Evolutionary conservation across 2,797 vertebrate species (phyloP).

Genomic region (Enteromius anoplus): DNA sequence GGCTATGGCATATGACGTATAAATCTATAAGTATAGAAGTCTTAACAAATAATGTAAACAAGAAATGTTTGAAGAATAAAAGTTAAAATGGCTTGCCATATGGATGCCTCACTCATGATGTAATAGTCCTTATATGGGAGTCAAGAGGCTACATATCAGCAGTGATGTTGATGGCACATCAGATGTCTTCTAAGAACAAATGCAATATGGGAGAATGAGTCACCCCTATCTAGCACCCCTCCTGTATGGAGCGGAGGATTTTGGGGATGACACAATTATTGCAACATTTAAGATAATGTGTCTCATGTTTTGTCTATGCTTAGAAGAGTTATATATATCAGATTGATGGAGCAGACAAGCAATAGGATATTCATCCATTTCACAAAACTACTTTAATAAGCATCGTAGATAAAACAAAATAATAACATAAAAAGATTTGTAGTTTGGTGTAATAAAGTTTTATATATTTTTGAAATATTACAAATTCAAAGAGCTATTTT

Average conservation of each 20-base stretch:
- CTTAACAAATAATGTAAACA: background rate
- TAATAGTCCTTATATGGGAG: conserved; percentile 77
- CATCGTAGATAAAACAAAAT: background rate
- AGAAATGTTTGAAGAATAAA: background rate
- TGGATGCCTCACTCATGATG: conserved; percentile 73
- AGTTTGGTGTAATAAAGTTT: background rate
- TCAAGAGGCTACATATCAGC: conserved; percentile 53
- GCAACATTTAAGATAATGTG: background rate
- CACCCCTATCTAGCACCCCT: conserved; percentile 10
- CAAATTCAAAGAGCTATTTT: background rate
- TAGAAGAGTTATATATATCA: background rate
- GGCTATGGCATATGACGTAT: too few relatives aligned
- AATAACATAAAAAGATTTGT: too few relatives aligned
- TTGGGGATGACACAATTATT: conserved; percentile 4
- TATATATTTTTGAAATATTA: background rate
- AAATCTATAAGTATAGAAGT: too few relatives aligned
- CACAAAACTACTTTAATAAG: background rate
- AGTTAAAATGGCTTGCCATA: background rate
- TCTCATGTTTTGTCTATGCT: conserved; percentile 6
- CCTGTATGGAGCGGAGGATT: background rate
- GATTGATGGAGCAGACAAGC: background rate
- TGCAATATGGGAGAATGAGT: conserved; percentile 65
- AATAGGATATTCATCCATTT: background rate
- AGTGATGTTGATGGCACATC: conserved; percentile 53
- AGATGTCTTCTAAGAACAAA: conserved; percentile 38